Evolutionary conservation across 2,888 invertebrate species (phyloP), one percentile per base, ranked within the genome.

Genomic region (Antitype chi): DNA sequence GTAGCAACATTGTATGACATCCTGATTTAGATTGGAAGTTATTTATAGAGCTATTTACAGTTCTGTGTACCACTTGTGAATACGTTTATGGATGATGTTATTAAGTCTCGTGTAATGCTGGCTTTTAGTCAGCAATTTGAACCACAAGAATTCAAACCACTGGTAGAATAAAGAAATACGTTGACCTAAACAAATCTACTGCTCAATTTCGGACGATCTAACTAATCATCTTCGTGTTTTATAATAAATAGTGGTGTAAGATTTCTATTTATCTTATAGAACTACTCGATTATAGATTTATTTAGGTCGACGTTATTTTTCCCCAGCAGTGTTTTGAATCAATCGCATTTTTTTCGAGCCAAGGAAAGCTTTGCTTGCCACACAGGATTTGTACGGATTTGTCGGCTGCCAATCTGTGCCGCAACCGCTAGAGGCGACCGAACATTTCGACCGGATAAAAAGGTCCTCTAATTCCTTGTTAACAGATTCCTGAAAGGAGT

Each of bases 361-460:
- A 84, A 82, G 87, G 87, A 89, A 91, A 89, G 92, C 90, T 92
- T 90, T 87, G 85, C 85, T 84, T 78, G 89, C 90, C 90, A 90
- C 87, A 89, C 87, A 86, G 94, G 95, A 95, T 96, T 96, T 95
- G 92, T 93, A 86, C 88, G 94, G 95, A 95, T 96, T 95, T 95
- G 90, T 91, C 89, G 90, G 92, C 92, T 93, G 92, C 94, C 94
- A 95, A 95, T 95, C 94, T 94, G 91, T 90, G 86, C 87, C 91
- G 90, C 91, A 92, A 93, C 91, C 92, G 92, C 93, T 92, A 87
- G 90, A 88, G 93, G 94, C 93, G 88, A 91, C 92, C 90, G 91
- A 93, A 93, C 94, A 92, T 93, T 93, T 93, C 91, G 91, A 90
- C 92, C 91, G 92, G 91, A 93, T 94, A 93, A 94, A 95, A 95